These are phyloP conservation scores for Drosophila prolongata DNA, from an alignment of 2,888 invertebrate species.

Conservation along the genomic window DNA sequence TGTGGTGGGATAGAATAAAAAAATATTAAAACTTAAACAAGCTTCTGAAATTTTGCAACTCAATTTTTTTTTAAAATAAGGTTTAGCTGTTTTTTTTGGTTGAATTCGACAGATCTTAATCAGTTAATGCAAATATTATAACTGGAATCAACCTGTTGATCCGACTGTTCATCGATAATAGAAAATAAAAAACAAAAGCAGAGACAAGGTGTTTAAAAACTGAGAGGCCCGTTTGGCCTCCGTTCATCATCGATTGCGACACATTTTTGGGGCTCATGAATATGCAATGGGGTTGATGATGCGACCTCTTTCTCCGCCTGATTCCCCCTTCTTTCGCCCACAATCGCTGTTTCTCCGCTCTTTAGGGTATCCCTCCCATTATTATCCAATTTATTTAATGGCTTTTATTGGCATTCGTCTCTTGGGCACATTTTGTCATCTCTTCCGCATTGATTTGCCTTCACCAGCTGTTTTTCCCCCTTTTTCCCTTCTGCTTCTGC, in stretches of 20 bases:
- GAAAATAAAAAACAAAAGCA: constrained; percentile 6
- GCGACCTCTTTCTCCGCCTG: constrained; percentile 27
- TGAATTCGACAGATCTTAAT: constrained; percentile 5
- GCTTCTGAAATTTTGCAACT: no score
- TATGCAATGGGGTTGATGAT: constrained; percentile 62
- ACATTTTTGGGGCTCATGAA: constrained; percentile 57
- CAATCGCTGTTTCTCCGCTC: constrained; percentile 5
- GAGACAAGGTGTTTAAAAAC: constrained; percentile 21
- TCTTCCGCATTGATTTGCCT: constrained; percentile 39
- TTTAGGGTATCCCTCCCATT: constrained; percentile 38
- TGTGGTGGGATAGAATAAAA: no score
- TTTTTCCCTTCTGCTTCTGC: constrained; percentile 22
- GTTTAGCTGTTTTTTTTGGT: no score
- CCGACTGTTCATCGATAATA: background rate
- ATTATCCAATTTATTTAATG: constrained; percentile 64
- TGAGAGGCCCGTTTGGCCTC: constrained; percentile 11
- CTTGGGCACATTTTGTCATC: constrained; percentile 38
- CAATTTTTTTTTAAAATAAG: no score
- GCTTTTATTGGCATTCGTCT: constrained; percentile 46
- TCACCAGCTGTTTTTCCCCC: constrained; percentile 4
- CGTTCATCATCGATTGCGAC: constrained; percentile 39
- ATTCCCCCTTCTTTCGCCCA: background rate
- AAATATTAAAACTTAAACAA: no score
- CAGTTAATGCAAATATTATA: constrained; percentile 16
- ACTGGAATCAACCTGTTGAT: constrained; percentile 30